Evolutionary conservation across 2,797 vertebrate species (phyloP), one percentile per base, ranked within the genome.

Genomic region (Eupleurogrammus muticus): DNA sequence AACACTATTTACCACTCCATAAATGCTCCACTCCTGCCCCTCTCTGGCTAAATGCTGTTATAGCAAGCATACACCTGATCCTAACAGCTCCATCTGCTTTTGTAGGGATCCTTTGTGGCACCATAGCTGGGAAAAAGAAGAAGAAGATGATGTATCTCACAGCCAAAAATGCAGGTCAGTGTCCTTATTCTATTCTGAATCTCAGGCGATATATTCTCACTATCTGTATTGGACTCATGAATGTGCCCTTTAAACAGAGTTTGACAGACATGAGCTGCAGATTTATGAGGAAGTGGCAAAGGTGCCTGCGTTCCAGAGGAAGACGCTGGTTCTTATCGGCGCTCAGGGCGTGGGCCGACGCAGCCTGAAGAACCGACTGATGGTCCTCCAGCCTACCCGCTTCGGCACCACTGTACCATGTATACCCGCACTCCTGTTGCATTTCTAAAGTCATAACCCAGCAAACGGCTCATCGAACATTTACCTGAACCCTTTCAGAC

Each of bases 131-230:
- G 82, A 99, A 98, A 84, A 99, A 97, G 92, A 99, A 99, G 94
- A 99, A 99, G 87, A 99, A 97, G 86, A 99, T 97, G 96, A 99
- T 99, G 97, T 99, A 99, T 82, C 93, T 99, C 68, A 98, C 97
- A 21, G 97, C 97, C 68, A 97, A 95, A 92, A 99, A 99, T 78
- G 97, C 97, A 95, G 97, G 98, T 97, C 75, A 69, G 76, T n/a
- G n/a, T n/a, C n/a, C 35, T 40, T 21, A 20, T 35, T 48, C 9
- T 5, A 24, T 48, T 9, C 14, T 12, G 6, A 10, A 20, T 35
- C 20, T 47, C 38, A 36, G 5, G 13, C 70, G 9, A 54, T 1
- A 12, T 28, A 14, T 12, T 2, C 2, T 19, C 3, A 48, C 36
- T 52, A n/a, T 66, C 5, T 51, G 8, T 55, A 17, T 24, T 28